Evolutionary conservation across 1,140 invertebrate genomes (phyloP).

Genomic region (Nephotettix cincticeps): DNA sequence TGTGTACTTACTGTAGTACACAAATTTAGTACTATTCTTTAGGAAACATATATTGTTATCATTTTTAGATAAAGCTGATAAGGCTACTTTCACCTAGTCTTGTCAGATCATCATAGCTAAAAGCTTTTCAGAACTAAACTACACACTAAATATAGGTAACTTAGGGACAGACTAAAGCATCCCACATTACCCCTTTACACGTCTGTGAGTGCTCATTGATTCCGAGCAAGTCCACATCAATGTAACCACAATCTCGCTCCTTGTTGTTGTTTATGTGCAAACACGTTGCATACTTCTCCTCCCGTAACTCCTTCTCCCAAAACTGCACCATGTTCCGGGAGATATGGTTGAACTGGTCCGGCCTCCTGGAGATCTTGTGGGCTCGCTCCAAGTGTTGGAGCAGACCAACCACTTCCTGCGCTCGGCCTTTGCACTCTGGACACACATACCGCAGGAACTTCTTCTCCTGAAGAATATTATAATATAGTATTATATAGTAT

Average conservation of each 20-base stretch:
- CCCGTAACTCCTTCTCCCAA: conserved; percentile 19
- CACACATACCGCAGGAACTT: conserved; percentile 18
- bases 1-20: too few relatives aligned
- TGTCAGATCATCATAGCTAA: too few relatives aligned
- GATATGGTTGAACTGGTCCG: neutral
- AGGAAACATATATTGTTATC: too few relatives aligned
- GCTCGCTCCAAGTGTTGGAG: neutral
- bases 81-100: too few relatives aligned
- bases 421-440: conserved; percentile 10
- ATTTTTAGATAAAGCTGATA: too few relatives aligned
- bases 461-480: neutral
- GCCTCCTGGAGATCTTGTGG: neutral
- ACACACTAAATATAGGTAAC: too few relatives aligned
- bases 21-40: too few relatives aligned
- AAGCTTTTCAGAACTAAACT: too few relatives aligned
- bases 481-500: neutral
- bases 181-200: conserved; percentile 19
- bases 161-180: too few relatives aligned
- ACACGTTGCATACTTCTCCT: neutral
- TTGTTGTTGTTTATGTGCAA: neutral
- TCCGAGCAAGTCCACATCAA: neutral
- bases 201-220: neutral
- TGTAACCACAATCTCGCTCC: neutral
- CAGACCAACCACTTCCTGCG: neutral
- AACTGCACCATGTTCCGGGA: neutral